These are phyloP conservation scores for Bombus polaris DNA, from an alignment of 1,140 invertebrate genomes.

Conservation along the genomic window DNA sequence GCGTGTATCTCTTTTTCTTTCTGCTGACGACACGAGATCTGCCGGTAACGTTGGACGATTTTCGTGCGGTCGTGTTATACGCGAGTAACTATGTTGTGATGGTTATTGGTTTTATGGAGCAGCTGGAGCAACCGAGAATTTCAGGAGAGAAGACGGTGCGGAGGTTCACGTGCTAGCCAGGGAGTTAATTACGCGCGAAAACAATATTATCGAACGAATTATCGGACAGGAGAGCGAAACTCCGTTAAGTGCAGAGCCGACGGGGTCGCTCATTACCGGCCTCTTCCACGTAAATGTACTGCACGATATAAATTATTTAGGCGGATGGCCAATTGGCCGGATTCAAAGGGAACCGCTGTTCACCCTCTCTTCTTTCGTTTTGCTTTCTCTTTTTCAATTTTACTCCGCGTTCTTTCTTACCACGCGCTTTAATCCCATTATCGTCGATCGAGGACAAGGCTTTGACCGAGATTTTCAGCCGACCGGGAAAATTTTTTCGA, in stretches of 20 bases:
- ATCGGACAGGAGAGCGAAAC: slow-evolving; percentile 64
- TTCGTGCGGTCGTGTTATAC: slow-evolving; percentile 26
- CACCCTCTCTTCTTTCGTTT: not conserved
- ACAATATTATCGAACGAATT: slow-evolving; percentile 72
- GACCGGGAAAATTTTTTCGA: not conserved
- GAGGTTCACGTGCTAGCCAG: slow-evolving; percentile 34
- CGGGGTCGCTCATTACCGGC: slow-evolving; percentile 32
- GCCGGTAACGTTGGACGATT: slow-evolving; percentile 31
- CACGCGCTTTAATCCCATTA: not conserved
- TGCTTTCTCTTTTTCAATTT: not conserved
- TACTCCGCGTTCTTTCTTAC: not conserved
- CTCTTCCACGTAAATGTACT: slow-evolving; percentile 54
- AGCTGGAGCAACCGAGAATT: slow-evolving; percentile 56
- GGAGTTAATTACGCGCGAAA: slow-evolving; percentile 71
- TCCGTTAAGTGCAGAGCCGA: slow-evolving; percentile 59
- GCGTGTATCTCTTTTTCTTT: not conserved
- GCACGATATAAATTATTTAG: slow-evolving; percentile 58
- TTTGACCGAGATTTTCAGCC: slow-evolving; percentile 30
- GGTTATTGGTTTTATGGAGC: slow-evolving; percentile 60
- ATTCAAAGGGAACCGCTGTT: slow-evolving; percentile 26
- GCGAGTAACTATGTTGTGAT: slow-evolving; percentile 23
- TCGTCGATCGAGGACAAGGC: not conserved
- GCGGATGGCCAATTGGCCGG: slow-evolving; percentile 45
- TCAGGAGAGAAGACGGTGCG: slow-evolving; percentile 41
- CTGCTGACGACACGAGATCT: not conserved